These are phyloP conservation scores for Flexamia atlantica DNA, from an alignment of 2,888 invertebrate species.

Conservation along the genomic window DNA sequence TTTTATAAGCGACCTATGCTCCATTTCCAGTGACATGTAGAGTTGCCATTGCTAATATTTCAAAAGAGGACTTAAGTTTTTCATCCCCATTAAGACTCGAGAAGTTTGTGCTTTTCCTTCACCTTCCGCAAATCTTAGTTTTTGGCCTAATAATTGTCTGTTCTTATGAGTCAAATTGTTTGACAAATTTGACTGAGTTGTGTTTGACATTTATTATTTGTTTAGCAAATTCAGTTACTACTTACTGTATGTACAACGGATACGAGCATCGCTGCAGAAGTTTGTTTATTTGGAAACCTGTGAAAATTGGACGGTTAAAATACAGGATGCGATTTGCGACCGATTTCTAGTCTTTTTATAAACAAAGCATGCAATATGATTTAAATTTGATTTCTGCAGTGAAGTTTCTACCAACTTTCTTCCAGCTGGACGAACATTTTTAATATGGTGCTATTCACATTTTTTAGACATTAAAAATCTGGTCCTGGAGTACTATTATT, in stretches of 20 bases:
- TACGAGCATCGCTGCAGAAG: conserved; percentile 35
- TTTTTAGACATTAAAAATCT: no score
- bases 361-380: conserved; percentile 32
- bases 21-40: no score
- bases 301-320: conserved; percentile 54
- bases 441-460: no score
- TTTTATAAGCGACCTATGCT: no score
- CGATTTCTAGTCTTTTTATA: conserved; percentile 2
- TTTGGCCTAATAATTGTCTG: background rate
- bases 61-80: no score
- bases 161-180: background rate
- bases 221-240: conserved; percentile 46
- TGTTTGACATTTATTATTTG: conserved; percentile 7
- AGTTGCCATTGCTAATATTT: no score
- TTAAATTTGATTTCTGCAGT: background rate
- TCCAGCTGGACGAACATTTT: no score
- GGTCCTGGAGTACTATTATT: no score
- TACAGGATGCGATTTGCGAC: conserved; percentile 32
- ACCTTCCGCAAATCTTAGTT: background rate
- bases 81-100: background rate
- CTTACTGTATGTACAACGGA: conserved; percentile 54
- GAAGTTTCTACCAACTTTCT: background rate
- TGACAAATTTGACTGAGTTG: background rate
- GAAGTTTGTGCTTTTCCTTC: background rate
- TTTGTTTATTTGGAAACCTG: conserved; percentile 57